These are phyloP conservation scores for Agrilus biguttatus DNA, from an alignment of 2,888 invertebrate species.

Conservation along the genomic window DNA sequence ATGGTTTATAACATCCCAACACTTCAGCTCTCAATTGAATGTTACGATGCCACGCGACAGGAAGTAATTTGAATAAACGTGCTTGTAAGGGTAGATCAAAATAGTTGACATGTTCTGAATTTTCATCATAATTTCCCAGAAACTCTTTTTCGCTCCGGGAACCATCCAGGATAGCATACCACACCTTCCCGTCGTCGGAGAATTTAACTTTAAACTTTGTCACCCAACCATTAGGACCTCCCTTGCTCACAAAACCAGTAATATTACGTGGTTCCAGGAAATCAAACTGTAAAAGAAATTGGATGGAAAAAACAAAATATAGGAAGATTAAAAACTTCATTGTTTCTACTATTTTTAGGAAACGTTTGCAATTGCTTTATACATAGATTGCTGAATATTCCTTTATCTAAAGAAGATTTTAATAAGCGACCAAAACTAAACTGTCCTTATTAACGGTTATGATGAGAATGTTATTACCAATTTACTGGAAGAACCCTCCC, in stretches of 20 bases:
- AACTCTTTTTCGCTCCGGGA: constrained; percentile 44
- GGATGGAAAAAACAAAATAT: not conserved
- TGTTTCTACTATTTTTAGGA: no score
- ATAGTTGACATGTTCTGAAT: constrained; percentile 43
- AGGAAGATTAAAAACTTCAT: no score
- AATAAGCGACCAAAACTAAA: no score
- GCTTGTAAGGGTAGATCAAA: constrained; percentile 63
- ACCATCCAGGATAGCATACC: constrained; percentile 52
- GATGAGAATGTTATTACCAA: no score
- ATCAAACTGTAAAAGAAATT: constrained; percentile 43
- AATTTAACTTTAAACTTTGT: constrained; percentile 58
- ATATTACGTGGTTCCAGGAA: constrained; percentile 61
- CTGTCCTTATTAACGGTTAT: no score
- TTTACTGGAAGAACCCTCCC: no score
- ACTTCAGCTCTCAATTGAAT: constrained; percentile 66
- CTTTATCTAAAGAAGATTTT: no score
- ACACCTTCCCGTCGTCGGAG: constrained; percentile 53
- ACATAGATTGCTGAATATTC: no score
- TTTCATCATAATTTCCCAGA: constrained; percentile 56
- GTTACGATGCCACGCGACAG: constrained; percentile 54
- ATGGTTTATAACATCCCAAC: constrained; percentile 62
- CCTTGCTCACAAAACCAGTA: constrained; percentile 64
- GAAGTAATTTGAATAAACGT: constrained; percentile 55
- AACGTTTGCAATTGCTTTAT: no score
- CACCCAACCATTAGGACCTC: constrained; percentile 59